Percentiles rank a stretch among this genome's conserved stretches.
These are phyloP conservation scores for Paramormyrops kingsleyae DNA, from an alignment of 2,113 vertebrate species.

Conservation along the genomic window DNA sequence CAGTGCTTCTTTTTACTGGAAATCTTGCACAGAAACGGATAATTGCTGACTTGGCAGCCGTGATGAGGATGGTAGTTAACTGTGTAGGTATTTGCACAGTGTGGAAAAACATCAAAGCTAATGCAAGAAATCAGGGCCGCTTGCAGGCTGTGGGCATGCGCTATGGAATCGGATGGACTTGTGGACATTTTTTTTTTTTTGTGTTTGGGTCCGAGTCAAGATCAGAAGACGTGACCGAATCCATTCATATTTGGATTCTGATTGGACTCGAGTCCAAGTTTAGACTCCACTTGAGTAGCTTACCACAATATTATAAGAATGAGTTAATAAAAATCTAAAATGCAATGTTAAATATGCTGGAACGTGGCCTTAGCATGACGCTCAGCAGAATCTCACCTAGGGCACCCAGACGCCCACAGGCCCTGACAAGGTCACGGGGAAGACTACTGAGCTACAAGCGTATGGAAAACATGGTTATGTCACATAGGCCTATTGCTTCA, in stretches of 20 bases:
- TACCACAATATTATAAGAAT: not conserved
- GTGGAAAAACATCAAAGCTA: not conserved
- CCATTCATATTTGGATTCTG: not conserved
- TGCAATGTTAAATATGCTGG: not conserved
- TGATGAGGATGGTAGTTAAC: not conserved
- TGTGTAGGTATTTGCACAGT: not conserved
- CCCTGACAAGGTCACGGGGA: not conserved
- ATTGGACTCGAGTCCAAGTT: not conserved
- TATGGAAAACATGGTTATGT: not conserved
- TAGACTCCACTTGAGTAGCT: not conserved
- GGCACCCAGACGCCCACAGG: not conserved
- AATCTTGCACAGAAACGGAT: not conserved
- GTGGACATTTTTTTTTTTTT: not conserved
- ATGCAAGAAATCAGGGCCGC: not conserved
- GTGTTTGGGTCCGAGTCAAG: not conserved
- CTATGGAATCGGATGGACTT: not conserved
- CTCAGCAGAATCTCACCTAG: not conserved
- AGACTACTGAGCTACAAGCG: not conserved
- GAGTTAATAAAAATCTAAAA: not conserved
- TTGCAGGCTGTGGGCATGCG: not conserved
- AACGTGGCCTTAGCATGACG: not conserved
- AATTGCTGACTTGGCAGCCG: not conserved
- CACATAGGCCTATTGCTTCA: not conserved
- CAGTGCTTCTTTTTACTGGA: not conserved
- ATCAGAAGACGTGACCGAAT: not conserved